Conservation (phyloP, 1,140 invertebrate species). For the Delia radicum region DNA sequence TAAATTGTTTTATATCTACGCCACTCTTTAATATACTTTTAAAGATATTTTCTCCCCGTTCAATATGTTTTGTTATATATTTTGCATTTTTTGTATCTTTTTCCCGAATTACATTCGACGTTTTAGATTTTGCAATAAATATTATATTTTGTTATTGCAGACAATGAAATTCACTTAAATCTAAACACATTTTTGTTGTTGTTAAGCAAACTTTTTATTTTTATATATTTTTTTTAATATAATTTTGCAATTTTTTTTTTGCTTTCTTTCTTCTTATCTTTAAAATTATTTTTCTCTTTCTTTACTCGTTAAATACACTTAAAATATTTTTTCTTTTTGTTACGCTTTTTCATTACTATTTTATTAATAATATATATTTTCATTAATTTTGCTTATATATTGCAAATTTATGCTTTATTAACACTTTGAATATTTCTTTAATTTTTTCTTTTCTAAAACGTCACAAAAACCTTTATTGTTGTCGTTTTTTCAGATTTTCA, state of each 20-base stretch:
- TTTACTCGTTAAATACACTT: not conserved
- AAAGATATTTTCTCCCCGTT: not conserved
- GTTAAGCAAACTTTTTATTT: not conserved
- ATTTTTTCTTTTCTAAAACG: not conserved
- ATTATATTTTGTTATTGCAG: not conserved
- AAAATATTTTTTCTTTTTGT: not conserved
- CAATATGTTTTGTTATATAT: not conserved
- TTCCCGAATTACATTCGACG: not conserved
- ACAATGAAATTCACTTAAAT: not conserved
- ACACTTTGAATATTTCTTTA: not conserved
- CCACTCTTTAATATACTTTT: not conserved
- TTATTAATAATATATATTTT: not conserved
- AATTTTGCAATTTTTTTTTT: not conserved
- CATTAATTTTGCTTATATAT: not conserved
- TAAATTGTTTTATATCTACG: not conserved
- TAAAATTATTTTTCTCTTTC: not conserved
- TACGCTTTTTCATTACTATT: too few relatives aligned
- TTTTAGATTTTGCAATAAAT: not conserved
- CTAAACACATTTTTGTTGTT: not conserved
- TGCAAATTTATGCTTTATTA: not conserved
- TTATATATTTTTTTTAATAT: not conserved
- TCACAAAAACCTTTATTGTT: not conserved
- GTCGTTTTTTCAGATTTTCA: not conserved
- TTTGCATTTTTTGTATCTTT: not conserved
- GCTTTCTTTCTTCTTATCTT: not conserved